Percentiles rank a stretch among this genome's conserved stretches.
These are phyloP conservation scores for Streptopelia turtur DNA, from an alignment of 2,797 vertebrate genomes.

Conservation along the genomic window DNA sequence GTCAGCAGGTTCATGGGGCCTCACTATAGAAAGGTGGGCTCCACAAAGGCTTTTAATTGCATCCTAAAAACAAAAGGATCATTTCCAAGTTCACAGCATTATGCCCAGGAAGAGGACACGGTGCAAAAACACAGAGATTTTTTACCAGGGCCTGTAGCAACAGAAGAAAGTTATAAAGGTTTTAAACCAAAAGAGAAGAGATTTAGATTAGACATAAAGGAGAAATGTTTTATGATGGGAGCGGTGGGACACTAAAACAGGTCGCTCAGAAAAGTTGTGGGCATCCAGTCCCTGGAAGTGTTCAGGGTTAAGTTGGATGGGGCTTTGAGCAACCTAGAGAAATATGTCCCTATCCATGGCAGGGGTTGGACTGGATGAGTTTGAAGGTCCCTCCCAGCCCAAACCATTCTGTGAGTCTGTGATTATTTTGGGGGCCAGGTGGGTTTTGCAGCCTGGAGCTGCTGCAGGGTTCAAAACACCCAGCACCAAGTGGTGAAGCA, in stretches of 20 bases:
- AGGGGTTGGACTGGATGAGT: neutral
- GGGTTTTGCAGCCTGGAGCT: neutral
- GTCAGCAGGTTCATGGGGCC: no score
- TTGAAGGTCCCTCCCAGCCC: neutral
- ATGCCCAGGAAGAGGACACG: fast-evolving
- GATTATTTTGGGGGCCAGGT: neutral
- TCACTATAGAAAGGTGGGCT: neutral
- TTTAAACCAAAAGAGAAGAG: neutral
- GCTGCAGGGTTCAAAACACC: neutral
- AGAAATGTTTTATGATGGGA: neutral
- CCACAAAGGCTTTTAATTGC: neutral
- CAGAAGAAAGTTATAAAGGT: neutral
- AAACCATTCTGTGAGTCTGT: neutral
- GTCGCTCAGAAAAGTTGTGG: neutral
- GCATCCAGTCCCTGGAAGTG: neutral
- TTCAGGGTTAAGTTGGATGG: neutral
- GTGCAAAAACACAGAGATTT: neutral
- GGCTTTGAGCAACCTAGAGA: neutral
- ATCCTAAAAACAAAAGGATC: neutral
- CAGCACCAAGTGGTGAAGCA: neutral
- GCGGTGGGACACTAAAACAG: neutral
- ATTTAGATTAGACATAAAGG: neutral
- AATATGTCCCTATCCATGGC: neutral
- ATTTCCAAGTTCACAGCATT: neutral
- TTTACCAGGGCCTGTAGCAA: neutral